A percentile compares a stretch with the other conserved stretches of the same genome.
These are phyloP conservation scores for Hystrix brachyura DNA, from an alignment of 2,113 vertebrate species.

Conservation along the genomic window DNA sequence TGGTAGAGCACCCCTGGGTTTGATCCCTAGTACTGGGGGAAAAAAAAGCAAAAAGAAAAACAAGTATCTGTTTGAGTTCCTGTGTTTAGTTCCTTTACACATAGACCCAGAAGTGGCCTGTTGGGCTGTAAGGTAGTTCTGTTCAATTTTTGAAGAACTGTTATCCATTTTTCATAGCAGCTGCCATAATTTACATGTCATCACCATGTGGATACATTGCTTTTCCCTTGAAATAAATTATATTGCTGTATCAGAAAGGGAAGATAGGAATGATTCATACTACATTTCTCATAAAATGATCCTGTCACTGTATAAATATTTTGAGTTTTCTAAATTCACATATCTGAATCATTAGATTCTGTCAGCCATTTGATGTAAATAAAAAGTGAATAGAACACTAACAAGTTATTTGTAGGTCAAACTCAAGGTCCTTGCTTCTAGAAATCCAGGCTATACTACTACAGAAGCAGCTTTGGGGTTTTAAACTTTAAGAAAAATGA, in stretches of 20 bases:
- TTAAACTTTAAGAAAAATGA: background rate
- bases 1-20: background rate
- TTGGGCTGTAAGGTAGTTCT: no score
- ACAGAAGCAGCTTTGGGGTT: background rate
- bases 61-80: background rate
- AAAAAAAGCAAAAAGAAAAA: background rate
- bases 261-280: background rate
- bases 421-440: background rate
- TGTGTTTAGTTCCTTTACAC: background rate
- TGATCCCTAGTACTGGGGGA: background rate
- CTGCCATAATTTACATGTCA: background rate
- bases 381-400: background rate
- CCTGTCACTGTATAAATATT: background rate
- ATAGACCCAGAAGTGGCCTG: background rate
- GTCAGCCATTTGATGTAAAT: background rate
- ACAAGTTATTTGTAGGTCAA: background rate
- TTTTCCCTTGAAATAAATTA: conserved; percentile 21
- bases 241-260: background rate
- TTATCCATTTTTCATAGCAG: background rate
- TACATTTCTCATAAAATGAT: background rate
- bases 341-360: background rate
- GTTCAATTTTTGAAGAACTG: background rate
- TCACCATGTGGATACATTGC: background rate
- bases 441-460: background rate
- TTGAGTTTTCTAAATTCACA: conserved; percentile 24